These are phyloP conservation scores for Herminia tarsipennalis DNA, from an alignment of 2,888 invertebrate species.

Conservation along the genomic window DNA sequence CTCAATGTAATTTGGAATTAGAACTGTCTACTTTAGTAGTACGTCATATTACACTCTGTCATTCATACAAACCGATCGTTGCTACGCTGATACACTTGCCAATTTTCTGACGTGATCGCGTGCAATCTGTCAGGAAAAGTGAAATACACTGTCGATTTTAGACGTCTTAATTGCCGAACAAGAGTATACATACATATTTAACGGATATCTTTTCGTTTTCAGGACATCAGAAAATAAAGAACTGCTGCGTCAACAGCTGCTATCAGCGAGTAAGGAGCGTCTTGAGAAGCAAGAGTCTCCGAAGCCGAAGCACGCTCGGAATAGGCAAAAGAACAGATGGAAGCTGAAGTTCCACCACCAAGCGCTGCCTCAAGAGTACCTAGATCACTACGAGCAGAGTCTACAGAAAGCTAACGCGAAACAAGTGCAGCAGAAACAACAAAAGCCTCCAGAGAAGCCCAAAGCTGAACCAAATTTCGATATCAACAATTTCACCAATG, in stretches of 20 bases:
- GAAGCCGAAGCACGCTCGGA: constrained; percentile 69
- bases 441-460: constrained; percentile 63
- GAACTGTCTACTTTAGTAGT: too few species aligned
- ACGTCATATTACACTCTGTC: too few species aligned
- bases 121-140: too few species aligned
- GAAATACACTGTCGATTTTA: too few species aligned
- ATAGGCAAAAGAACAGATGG: constrained; percentile 88
- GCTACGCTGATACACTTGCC: too few species aligned
- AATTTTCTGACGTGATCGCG: too few species aligned
- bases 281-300: constrained; percentile 64
- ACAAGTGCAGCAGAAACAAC: constrained; percentile 54
- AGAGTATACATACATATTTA: background rate
- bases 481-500: constrained; percentile 81
- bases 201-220: constrained; percentile 41
- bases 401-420: constrained; percentile 83
- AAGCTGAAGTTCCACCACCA: constrained; percentile 93
- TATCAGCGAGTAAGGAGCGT: constrained; percentile 75
- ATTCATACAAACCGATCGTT: too few species aligned
- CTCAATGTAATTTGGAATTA: too few species aligned
- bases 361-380: constrained; percentile 91
- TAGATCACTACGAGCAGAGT: constrained; percentile 92
- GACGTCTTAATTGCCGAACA: too few species aligned
- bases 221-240: constrained; percentile 79
- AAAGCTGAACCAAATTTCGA: constrained; percentile 72
- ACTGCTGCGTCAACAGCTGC: constrained; percentile 73